phyloP scores from a whole-genome alignment of 2,797 vertebrate species.

The Crocidura indochinensis region DNA sequence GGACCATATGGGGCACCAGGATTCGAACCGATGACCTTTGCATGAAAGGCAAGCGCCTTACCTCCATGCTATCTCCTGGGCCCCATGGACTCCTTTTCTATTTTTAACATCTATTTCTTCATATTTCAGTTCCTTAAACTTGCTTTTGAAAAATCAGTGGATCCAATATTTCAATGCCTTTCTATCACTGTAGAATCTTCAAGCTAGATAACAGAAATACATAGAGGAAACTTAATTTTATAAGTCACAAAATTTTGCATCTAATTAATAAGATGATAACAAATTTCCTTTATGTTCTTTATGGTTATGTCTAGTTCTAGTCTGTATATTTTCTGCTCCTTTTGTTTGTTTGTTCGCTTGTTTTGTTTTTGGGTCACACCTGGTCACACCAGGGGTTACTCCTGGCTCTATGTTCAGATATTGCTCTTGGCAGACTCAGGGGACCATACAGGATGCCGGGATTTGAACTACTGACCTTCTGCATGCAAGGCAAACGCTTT shows the following conservation, averaged over 20 bases:
- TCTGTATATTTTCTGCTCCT: neutral
- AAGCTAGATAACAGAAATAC: slow-evolving; percentile 26
- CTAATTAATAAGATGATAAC: slow-evolving; percentile 23
- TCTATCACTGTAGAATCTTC: slow-evolving; percentile 15
- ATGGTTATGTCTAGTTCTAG: slow-evolving; percentile 11
- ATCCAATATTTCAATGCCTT: slow-evolving; percentile 17
- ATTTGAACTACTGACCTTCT: no score
- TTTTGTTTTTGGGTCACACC: no score
- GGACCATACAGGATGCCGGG: no score
- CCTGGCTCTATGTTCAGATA: no score
- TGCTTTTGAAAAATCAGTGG: slow-evolving; percentile 54
- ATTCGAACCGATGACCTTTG: no score
- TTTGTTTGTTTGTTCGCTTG: no score
- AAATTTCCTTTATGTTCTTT: slow-evolving; percentile 44
- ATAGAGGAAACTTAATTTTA: slow-evolving; percentile 6
- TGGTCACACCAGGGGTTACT: no score
- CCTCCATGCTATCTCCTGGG: no score
- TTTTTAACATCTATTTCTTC: neutral
- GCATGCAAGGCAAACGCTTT: no score
- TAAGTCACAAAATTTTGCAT: neutral
- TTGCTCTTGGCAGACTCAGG: no score
- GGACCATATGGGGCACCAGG: no score
- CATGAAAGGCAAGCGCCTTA: no score
- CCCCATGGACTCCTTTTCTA: neutral
- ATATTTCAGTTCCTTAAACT: slow-evolving; percentile 41